A percentile compares a stretch with the other conserved stretches of the same genome.
Evolutionary conservation across 2,113 vertebrate genomes (phyloP).

Genomic region (Reinhardtius hippoglossoides): DNA sequence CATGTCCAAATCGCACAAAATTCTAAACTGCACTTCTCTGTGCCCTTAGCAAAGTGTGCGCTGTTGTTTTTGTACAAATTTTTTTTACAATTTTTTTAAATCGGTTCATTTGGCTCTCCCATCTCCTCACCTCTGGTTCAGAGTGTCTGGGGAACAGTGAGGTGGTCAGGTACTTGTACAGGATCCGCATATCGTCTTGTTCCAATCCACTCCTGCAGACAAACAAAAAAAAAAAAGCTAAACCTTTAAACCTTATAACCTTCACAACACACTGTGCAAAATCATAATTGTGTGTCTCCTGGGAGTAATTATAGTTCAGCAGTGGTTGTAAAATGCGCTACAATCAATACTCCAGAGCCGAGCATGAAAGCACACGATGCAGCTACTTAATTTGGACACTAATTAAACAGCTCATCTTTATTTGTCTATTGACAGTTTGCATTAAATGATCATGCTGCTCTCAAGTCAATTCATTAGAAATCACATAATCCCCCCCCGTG

Average conservation of each 20-base stretch:
- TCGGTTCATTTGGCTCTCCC: not conserved
- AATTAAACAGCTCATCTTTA: constrained; percentile 13
- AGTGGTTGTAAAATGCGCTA: not conserved
- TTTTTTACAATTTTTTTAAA: too few species aligned
- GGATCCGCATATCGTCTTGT: constrained; percentile 97
- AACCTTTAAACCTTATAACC: not conserved
- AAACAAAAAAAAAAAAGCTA: constrained; percentile 1
- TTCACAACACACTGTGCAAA: not conserved
- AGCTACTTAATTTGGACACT: constrained; percentile 8
- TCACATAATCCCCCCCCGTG: constrained; percentile 17
- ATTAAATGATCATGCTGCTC: constrained; percentile 19
- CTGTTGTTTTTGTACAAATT: too few species aligned
- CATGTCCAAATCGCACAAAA: too few species aligned
- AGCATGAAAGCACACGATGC: not conserved
- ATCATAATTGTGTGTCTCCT: not conserved
- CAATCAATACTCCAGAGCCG: not conserved
- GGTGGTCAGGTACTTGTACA: constrained; percentile 98
- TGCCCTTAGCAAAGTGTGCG: too few species aligned
- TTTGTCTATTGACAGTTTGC: constrained; percentile 4
- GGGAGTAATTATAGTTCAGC: constrained; percentile 1
- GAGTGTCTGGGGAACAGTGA: constrained; percentile 96
- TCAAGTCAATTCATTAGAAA: constrained; percentile 39
- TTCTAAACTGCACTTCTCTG: too few species aligned
- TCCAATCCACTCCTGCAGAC: constrained; percentile 93
- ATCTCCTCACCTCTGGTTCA: constrained; percentile 91